Evolutionary conservation across 2,113 vertebrate genomes (phyloP).

Genomic region (Chaenocephalus aceratus): DNA sequence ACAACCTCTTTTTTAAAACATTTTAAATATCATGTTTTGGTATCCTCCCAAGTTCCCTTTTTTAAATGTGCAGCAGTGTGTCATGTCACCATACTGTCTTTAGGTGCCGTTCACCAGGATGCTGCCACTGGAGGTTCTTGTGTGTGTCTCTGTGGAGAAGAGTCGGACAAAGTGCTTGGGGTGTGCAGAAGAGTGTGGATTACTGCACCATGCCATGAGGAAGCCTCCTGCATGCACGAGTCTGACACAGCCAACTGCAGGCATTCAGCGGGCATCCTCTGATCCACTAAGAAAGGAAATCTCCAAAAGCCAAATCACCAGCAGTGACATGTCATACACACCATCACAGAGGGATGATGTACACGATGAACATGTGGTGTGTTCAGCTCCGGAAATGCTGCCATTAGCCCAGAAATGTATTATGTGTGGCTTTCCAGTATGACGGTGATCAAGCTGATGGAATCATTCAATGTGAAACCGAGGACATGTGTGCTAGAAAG

Average conservation of each 20-base stretch:
- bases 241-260: constrained; percentile 33
- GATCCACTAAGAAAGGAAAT: constrained; percentile 5
- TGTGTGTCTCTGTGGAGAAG: constrained; percentile 45
- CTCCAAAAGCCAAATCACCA: constrained; percentile 30
- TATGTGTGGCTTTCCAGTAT: constrained; percentile 28
- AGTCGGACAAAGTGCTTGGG: constrained; percentile 54
- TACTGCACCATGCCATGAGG: constrained; percentile 28
- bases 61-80: background rate
- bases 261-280: constrained; percentile 19
- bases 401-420: constrained; percentile 11
- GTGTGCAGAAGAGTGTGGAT: constrained; percentile 38
- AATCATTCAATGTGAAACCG: constrained; percentile 7
- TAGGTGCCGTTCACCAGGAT: constrained; percentile 3
- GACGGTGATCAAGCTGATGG: constrained; percentile 20
- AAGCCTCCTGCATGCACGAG: constrained; percentile 37
- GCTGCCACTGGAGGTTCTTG: constrained; percentile 50
- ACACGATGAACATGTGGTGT: constrained; percentile 12
- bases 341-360: constrained; percentile 11
- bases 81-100: constrained; percentile 34
- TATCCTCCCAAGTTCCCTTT: constrained; percentile 16
- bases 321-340: constrained; percentile 1
- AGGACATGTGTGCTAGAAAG: constrained; percentile 33
- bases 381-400: constrained; percentile 38
- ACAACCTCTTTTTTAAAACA: constrained; percentile 12
- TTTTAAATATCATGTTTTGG: constrained; percentile 17